These are phyloP conservation scores for Polylopha cassiicola DNA, from an alignment of 2,888 invertebrate genomes.

Conservation along the genomic window DNA sequence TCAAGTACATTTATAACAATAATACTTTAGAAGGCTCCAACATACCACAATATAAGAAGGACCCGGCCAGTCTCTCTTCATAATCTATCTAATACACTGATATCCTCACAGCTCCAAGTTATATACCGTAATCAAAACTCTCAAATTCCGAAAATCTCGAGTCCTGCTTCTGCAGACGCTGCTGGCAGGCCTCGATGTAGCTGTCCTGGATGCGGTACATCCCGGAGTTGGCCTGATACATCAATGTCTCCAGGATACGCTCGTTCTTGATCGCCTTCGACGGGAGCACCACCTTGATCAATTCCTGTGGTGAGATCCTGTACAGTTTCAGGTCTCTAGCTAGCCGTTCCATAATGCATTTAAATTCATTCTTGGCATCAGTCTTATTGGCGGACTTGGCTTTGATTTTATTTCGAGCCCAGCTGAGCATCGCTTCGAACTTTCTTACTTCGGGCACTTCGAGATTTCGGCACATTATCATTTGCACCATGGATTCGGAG, in stretches of 20 bases:
- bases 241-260: constrained; percentile 92
- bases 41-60: constrained; percentile 67
- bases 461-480: constrained; percentile 94
- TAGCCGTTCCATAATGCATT: constrained; percentile 94
- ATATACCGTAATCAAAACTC: constrained; percentile 86
- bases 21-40: constrained; percentile 74
- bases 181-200: constrained; percentile 91
- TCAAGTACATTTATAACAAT: constrained; percentile 74
- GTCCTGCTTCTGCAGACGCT: constrained; percentile 91
- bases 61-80: constrained; percentile 58
- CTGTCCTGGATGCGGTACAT: constrained; percentile 94
- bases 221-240: constrained; percentile 95
- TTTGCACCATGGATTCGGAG: constrained; percentile 96
- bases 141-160: constrained; percentile 90
- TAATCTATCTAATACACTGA: constrained; percentile 74
- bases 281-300: constrained; percentile 94
- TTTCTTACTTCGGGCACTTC: constrained; percentile 93
- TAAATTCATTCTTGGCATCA: constrained; percentile 92
- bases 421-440: constrained; percentile 94
- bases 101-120: constrained; percentile 73
- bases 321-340: constrained; percentile 92
- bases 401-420: constrained; percentile 91
- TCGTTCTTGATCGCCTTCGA: constrained; percentile 96
- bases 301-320: constrained; percentile 93
- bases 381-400: constrained; percentile 85